Percentiles rank a stretch among this genome's conserved stretches.
These are phyloP conservation scores for Etheostoma nigrum DNA, from an alignment of 2,797 vertebrate species.

Conservation along the genomic window DNA sequence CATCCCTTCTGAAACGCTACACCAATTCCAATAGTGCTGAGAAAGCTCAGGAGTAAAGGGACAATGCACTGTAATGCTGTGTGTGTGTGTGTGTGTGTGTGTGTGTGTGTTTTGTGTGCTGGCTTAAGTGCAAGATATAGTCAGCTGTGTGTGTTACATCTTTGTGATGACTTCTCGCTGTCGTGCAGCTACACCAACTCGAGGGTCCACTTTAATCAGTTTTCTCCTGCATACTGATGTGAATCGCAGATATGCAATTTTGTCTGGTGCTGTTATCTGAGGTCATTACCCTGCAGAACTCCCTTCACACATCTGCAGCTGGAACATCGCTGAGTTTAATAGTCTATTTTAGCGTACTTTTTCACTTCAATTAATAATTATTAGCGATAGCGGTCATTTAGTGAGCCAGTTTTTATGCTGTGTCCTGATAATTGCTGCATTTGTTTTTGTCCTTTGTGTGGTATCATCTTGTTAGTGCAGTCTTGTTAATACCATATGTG, in stretches of 20 bases:
- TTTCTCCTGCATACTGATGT: slow-evolving; percentile 45
- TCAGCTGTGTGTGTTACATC: slow-evolving; percentile 16
- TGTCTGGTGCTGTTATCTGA: slow-evolving; percentile 34
- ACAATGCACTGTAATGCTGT: slow-evolving; percentile 24
- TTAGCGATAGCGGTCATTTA: slow-evolving; percentile 38
- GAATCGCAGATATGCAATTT: slow-evolving; percentile 27
- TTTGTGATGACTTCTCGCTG: slow-evolving; percentile 42
- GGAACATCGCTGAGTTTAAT: slow-evolving; percentile 47
- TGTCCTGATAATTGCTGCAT: slow-evolving; percentile 20
- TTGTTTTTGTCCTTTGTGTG: slow-evolving; percentile 11
- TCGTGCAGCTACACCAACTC: slow-evolving; percentile 36
- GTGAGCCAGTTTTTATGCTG: slow-evolving; percentile 32
- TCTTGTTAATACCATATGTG: slow-evolving; percentile 17
- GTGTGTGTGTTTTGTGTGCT: slow-evolving; percentile 29
- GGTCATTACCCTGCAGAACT: slow-evolving; percentile 39
- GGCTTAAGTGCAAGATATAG: slow-evolving; percentile 21
- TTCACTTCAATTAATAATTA: slow-evolving; percentile 57
- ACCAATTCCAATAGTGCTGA: slow-evolving; percentile 80
- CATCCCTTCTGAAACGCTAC: slow-evolving; percentile 75
- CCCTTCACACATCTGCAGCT: slow-evolving; percentile 30
- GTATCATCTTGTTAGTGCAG: slow-evolving; percentile 13
- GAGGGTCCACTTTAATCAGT: slow-evolving; percentile 48
- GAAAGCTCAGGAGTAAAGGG: slow-evolving; percentile 59
- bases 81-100: slow-evolving; percentile 21
- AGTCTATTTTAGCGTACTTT: slow-evolving; percentile 44